Evolutionary conservation across 2,797 vertebrate species (phyloP).

Genomic region (Huso huso): DNA sequence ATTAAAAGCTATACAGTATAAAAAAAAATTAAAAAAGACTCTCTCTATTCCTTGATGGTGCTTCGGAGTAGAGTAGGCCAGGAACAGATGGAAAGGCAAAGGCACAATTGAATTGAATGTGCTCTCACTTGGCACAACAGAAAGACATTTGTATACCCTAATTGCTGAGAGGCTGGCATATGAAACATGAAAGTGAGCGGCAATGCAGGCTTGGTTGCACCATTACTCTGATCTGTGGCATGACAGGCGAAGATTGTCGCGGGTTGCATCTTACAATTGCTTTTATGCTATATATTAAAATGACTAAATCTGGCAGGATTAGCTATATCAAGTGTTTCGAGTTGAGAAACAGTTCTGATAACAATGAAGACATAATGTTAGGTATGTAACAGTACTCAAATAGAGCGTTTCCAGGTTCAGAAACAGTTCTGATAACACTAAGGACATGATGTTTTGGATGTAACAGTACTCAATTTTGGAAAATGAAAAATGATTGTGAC

Average conservation of each 20-base stretch:
- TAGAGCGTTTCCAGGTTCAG: no score
- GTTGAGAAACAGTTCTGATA: no score
- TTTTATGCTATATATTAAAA: conserved; percentile 19
- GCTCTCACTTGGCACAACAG: conserved; percentile 15
- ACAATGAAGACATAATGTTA: no score
- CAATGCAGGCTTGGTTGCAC: background rate
- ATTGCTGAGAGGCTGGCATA: conserved; percentile 21
- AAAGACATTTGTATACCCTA: conserved; percentile 17
- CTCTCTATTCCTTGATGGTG: conserved; percentile 13
- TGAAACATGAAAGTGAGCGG: conserved; percentile 30
- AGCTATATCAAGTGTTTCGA: no score
- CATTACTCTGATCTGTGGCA: conserved; percentile 4
- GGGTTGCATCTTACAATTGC: conserved; percentile 3
- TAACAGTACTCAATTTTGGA: background rate
- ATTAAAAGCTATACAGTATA: conserved; percentile 22
- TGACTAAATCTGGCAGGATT: conserved; percentile 22
- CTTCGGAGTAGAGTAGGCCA: conserved; percentile 21
- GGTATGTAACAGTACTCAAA: no score
- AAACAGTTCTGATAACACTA: no score
- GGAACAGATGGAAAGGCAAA: conserved; percentile 3
- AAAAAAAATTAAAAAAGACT: no score
- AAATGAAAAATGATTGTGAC: conserved; percentile 26
- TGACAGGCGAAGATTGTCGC: conserved; percentile 7
- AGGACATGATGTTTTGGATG: no score
- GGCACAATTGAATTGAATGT: conserved; percentile 10